Percentiles rank a stretch among this genome's conserved stretches.
phyloP scores from a whole-genome alignment of 2,113 vertebrate genomes.

The Pao palembangensis region DNA sequence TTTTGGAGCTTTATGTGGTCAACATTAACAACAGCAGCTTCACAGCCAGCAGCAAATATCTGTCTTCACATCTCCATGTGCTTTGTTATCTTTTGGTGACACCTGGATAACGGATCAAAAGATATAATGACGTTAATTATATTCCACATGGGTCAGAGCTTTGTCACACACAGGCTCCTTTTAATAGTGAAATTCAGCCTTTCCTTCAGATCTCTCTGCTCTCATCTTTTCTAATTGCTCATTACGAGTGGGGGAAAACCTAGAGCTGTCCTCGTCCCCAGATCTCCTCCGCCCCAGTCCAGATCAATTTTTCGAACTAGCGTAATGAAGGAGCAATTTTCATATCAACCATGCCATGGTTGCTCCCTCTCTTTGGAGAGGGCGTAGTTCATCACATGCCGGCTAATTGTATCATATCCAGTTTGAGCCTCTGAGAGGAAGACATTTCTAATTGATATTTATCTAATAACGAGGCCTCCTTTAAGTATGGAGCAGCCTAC shows the following conservation, averaged over 20 bases:
- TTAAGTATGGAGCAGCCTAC: slow-evolving; percentile 41
- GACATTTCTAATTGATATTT: slow-evolving; percentile 57
- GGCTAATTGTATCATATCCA: slow-evolving; percentile 60
- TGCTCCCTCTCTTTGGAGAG: no score
- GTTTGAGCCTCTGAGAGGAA: slow-evolving; percentile 44
- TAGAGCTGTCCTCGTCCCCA: slow-evolving; percentile 12
- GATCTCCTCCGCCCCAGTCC: slow-evolving; percentile 18
- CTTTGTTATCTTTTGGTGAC: slow-evolving; percentile 63
- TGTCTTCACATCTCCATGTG: slow-evolving; percentile 10
- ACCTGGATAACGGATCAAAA: slow-evolving; percentile 63
- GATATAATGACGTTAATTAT: slow-evolving; percentile 71
- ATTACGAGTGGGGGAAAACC: slow-evolving; percentile 44
- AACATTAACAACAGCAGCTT: not conserved
- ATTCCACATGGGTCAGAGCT: slow-evolving; percentile 52
- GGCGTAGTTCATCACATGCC: slow-evolving; percentile 50
- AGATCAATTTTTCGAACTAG: slow-evolving; percentile 48
- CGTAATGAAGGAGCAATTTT: slow-evolving; percentile 61
- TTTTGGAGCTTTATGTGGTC: not conserved
- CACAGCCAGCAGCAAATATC: no score
- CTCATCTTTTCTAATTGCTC: slow-evolving; percentile 53
- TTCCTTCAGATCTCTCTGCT: slow-evolving; percentile 31
- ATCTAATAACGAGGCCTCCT: slow-evolving; percentile 61
- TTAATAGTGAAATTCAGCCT: slow-evolving; percentile 46
- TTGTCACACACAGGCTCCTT: slow-evolving; percentile 55
- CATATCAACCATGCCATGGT: slow-evolving; percentile 50